These are phyloP conservation scores for Dinomys branickii DNA, from an alignment of 2,113 vertebrate genomes.

Conservation along the genomic window DNA sequence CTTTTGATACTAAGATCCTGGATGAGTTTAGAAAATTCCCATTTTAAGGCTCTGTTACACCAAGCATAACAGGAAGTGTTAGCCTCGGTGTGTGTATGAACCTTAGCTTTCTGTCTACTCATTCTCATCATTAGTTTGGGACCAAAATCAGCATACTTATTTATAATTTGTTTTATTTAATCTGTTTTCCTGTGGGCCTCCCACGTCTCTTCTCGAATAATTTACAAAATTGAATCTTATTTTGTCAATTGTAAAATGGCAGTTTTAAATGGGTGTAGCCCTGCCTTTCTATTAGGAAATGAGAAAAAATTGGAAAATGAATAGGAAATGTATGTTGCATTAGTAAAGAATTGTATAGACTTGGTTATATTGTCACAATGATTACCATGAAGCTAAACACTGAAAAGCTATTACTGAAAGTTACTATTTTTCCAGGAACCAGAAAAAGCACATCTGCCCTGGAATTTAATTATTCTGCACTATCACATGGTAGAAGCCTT, in stretches of 20 bases:
- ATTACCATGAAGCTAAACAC: conserved; percentile 30
- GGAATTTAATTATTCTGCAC: conserved; percentile 58
- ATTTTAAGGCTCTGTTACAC: not conserved
- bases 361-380: not conserved
- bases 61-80: not conserved
- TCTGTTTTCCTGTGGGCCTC: not conserved
- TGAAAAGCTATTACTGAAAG: not conserved
- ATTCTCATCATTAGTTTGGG: not conserved
- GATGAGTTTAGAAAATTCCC: conserved; percentile 1
- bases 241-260: not conserved
- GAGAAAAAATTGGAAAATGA: not conserved
- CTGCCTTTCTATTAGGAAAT: not conserved
- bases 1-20: not conserved
- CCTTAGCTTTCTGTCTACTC: not conserved
- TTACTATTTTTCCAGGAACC: conserved; percentile 31
- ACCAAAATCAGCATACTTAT: not conserved
- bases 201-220: not conserved
- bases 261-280: not conserved
- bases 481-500: conserved; percentile 47
- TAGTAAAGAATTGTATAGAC: not conserved
- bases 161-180: not conserved
- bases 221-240: not conserved
- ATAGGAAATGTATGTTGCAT: not conserved
- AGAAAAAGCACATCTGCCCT: not conserved
- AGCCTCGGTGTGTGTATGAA: not conserved